Conservation (phyloP, 1,140 invertebrate species). For the Octopus bimaculoides region DNA sequence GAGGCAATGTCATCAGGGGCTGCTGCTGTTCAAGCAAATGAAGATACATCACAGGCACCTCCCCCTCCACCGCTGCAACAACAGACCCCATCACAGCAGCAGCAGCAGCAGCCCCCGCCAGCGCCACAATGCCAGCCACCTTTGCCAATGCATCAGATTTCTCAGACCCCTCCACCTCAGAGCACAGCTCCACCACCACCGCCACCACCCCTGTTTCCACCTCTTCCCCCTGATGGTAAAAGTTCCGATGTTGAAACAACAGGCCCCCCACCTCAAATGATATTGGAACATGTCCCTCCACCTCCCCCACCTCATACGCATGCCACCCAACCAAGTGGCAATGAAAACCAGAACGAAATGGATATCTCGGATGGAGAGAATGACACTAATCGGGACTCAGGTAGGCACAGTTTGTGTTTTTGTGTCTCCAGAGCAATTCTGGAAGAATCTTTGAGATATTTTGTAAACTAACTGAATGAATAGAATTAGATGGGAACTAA, state of each 20-base stretch:
- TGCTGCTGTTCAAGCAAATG: not conserved
- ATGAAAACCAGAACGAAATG: slow-evolving; percentile 33
- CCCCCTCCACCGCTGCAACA: slow-evolving; percentile 57
- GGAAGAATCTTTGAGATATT: too few species aligned
- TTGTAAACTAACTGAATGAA: too few species aligned
- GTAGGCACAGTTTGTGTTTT: not conserved
- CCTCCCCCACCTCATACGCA: not conserved
- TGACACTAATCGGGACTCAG: slow-evolving; percentile 10
- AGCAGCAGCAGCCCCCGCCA: slow-evolving; percentile 23
- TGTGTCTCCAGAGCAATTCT: too few species aligned
- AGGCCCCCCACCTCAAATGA: slow-evolving; percentile 15
- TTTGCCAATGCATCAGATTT: slow-evolving; percentile 47
- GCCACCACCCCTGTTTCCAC: slow-evolving; percentile 15
- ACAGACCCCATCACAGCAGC: slow-evolving; percentile 13
- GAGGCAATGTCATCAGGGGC: slow-evolving; percentile 58
- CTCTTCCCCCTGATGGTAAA: slow-evolving; percentile 15
- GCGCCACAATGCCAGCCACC: slow-evolving; percentile 25
- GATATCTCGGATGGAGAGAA: slow-evolving; percentile 35
- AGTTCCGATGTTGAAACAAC: not conserved
- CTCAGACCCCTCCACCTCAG: slow-evolving; percentile 16
- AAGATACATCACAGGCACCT: slow-evolving; percentile 21
- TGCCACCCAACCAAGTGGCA: not conserved
- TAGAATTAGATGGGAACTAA: too few species aligned
- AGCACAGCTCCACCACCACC: slow-evolving; percentile 15
- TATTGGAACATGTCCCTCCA: not conserved